Conservation (phyloP, 2,888 invertebrate species). For the Pteria penguin region DNA sequence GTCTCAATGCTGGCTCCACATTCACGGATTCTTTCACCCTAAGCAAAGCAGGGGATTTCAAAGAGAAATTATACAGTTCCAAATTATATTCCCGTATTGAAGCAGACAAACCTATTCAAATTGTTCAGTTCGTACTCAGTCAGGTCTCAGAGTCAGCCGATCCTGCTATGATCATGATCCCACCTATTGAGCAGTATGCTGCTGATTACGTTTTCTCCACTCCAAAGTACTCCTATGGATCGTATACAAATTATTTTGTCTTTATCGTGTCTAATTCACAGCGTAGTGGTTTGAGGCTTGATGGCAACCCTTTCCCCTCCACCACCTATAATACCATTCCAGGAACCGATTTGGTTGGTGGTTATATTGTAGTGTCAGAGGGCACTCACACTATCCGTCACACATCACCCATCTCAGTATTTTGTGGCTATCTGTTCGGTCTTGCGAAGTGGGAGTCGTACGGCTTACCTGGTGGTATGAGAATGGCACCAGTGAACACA, state of each 20-base stretch:
- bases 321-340: slow-evolving; percentile 44
- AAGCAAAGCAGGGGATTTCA: slow-evolving; percentile 25
- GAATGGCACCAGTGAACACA: slow-evolving; percentile 52
- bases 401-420: slow-evolving; percentile 50
- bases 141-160: slow-evolving; percentile 59
- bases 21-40: slow-evolving; percentile 38
- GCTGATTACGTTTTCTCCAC: slow-evolving; percentile 50
- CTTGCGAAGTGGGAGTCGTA: slow-evolving; percentile 60
- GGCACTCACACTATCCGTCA: slow-evolving; percentile 59
- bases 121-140: slow-evolving; percentile 60
- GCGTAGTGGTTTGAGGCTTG: slow-evolving; percentile 47
- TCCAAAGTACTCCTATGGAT: slow-evolving; percentile 52
- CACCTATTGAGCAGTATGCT: slow-evolving; percentile 64
- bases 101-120: slow-evolving; percentile 52
- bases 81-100: slow-evolving; percentile 40
- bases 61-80: slow-evolving; percentile 31
- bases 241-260: slow-evolving; percentile 56
- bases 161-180: slow-evolving; percentile 65
- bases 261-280: slow-evolving; percentile 49
- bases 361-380: slow-evolving; percentile 43
- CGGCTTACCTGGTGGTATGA: slow-evolving; percentile 61
- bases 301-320: slow-evolving; percentile 41
- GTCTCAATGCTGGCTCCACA: slow-evolving; percentile 22
- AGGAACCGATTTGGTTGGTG: slow-evolving; percentile 47
- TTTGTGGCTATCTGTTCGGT: slow-evolving; percentile 65